Evolutionary conservation across 1,140 invertebrate genomes (phyloP).

Genomic region (Drosophila oshimai): DNA sequence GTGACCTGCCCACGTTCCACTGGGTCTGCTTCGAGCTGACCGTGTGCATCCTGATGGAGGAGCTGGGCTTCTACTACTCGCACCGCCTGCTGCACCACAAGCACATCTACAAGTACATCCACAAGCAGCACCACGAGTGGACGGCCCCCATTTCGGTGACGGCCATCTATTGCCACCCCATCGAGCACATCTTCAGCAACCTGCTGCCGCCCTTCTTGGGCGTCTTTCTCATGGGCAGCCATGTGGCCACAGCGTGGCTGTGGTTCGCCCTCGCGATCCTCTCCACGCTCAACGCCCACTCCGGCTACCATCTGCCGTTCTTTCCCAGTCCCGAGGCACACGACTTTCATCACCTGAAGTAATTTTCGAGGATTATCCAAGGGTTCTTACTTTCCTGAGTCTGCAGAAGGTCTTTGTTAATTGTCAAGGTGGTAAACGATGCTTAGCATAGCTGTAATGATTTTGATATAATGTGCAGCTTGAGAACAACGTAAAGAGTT

Average conservation of each 20-base stretch:
- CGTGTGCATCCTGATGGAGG: constrained; percentile 91
- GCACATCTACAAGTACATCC: constrained; percentile 91
- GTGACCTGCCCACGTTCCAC: constrained; percentile 91
- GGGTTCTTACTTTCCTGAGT: too few species aligned
- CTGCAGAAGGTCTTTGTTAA: too few species aligned
- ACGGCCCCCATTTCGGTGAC: constrained; percentile 93
- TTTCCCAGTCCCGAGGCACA: constrained; percentile 95
- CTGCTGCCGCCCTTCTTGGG: constrained; percentile 91
- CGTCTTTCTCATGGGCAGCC: constrained; percentile 91
- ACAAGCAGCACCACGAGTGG: constrained; percentile 94
- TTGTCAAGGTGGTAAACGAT: too few species aligned
- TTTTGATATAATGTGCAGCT: too few species aligned
- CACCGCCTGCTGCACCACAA: constrained; percentile 92
- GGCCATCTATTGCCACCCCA: constrained; percentile 93
- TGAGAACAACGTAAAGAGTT: too few species aligned
- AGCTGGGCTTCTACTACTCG: constrained; percentile 94
- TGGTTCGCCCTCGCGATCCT: constrained; percentile 92
- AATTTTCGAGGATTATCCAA: constrained; percentile 50
- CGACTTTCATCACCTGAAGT: constrained; percentile 96
- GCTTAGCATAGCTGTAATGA: too few species aligned
- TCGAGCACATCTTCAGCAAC: constrained; percentile 94
- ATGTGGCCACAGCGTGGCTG: constrained; percentile 91
- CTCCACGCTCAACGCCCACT: constrained; percentile 93
- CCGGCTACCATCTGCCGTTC: constrained; percentile 94
- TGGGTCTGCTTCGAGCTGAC: constrained; percentile 91